Percentiles rank a stretch among this genome's conserved stretches.
phyloP scores from a whole-genome alignment of 2,888 invertebrate species.

The Pachliopta kotzebuea region DNA sequence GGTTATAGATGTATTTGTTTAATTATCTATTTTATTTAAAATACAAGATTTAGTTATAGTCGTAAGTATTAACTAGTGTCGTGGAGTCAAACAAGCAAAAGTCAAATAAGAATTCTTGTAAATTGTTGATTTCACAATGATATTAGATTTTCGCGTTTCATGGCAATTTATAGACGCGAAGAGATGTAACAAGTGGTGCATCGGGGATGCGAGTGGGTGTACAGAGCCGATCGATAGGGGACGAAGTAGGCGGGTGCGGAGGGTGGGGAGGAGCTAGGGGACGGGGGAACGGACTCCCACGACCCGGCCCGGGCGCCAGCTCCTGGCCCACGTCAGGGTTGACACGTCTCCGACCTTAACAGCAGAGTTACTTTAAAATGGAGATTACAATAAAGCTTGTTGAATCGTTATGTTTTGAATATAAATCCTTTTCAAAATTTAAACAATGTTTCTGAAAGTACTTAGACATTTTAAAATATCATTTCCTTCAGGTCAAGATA shows the following conservation, averaged over 20 bases:
- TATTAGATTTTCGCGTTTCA: constrained; percentile 22
- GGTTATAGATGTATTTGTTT: neutral
- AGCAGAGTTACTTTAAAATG: neutral
- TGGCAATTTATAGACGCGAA: constrained; percentile 25
- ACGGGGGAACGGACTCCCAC: constrained; percentile 34
- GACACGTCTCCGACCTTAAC: constrained; percentile 5
- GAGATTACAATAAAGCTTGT: neutral
- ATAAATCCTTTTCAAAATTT: too few relatives aligned
- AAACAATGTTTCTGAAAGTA: too few relatives aligned
- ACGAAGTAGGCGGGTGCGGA: constrained; percentile 36
- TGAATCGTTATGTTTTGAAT: too few relatives aligned
- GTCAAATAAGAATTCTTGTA: neutral
- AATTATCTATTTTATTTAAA: too few relatives aligned
- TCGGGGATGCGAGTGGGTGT: constrained; percentile 48
- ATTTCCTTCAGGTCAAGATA: too few relatives aligned
- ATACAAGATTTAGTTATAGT: too few relatives aligned
- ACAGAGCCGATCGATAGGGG: constrained; percentile 47
- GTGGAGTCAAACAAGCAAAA: neutral
- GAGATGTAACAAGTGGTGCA: constrained; percentile 73
- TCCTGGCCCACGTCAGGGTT: constrained; percentile 14
- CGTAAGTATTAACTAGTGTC: neutral
- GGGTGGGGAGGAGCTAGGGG: constrained; percentile 36
- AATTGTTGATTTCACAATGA: neutral
- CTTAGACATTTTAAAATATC: too few relatives aligned
- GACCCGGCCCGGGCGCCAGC: constrained; percentile 29